Percentiles rank a stretch among this genome's conserved stretches.
Conservation (phyloP, 2,888 invertebrate genomes). For the Eupithecia inturbata region DNA sequence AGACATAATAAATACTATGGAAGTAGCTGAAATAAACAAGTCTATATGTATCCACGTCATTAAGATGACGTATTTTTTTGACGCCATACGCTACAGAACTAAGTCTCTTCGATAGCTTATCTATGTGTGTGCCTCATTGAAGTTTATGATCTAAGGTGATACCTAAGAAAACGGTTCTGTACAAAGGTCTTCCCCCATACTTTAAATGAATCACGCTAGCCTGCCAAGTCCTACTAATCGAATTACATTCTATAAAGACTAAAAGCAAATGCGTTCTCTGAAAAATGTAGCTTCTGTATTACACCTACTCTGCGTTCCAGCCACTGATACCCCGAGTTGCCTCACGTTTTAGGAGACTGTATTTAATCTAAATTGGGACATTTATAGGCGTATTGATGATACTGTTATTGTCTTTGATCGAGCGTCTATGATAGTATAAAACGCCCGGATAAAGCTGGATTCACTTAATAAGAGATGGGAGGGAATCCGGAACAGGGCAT, state of each 20-base stretch:
- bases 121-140: no score
- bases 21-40: no score
- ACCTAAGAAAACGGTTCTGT: no score
- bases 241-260: not conserved
- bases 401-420: slow-evolving; percentile 25
- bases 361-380: slow-evolving; percentile 32
- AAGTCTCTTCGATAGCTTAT: no score
- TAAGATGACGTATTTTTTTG: no score
- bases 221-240: not conserved
- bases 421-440: slow-evolving; percentile 10
- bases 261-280: not conserved
- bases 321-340: slow-evolving; percentile 28
- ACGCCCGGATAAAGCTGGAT: slow-evolving; percentile 2
- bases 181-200: not conserved
- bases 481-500: not conserved
- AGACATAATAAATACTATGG: no score
- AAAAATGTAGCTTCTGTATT: slow-evolving; percentile 5
- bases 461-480: not conserved
- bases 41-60: no score
- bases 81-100: no score
- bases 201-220: not conserved
- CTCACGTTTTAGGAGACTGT: slow-evolving; percentile 32
- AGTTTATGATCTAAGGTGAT: no score
- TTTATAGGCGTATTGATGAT: slow-evolving; percentile 29
- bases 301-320: slow-evolving; percentile 18